phyloP scores from a whole-genome alignment of 2,888 invertebrate genomes.

The Sinodicranocentrus sp. region DNA sequence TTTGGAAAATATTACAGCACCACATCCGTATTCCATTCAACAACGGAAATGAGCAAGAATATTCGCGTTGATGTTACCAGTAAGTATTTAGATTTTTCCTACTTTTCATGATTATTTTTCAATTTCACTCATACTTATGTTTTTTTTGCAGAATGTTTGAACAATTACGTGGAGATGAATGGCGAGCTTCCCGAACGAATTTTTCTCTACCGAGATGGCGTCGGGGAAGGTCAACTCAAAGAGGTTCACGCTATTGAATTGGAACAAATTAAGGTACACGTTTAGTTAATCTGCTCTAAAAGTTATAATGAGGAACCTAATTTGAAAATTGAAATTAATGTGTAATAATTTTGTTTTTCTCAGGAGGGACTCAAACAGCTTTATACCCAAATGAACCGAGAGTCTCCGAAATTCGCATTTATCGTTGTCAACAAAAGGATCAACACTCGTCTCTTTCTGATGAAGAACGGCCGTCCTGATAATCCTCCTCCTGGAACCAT shows the following conservation, averaged over 20 bases:
- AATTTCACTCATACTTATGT: not conserved
- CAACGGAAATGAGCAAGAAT: slow-evolving; percentile 51
- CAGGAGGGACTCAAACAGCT: slow-evolving; percentile 41
- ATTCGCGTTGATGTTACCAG: slow-evolving; percentile 53
- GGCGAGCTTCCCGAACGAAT: slow-evolving; percentile 84
- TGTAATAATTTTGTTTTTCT: not conserved
- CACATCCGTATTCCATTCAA: slow-evolving; percentile 31
- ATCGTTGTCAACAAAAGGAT: slow-evolving; percentile 94
- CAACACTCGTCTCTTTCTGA: slow-evolving; percentile 79
- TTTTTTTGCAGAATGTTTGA: slow-evolving; percentile 79
- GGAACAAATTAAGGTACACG: slow-evolving; percentile 78
- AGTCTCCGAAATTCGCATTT: slow-evolving; percentile 82
- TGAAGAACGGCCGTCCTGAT: not conserved
- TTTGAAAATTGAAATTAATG: not conserved
- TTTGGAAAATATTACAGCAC: slow-evolving; percentile 65
- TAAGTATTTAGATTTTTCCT: slow-evolving; percentile 35
- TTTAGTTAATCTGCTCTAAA: not conserved
- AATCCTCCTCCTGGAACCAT: slow-evolving; percentile 91
- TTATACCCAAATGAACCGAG: slow-evolving; percentile 20
- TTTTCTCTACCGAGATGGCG: slow-evolving; percentile 93
- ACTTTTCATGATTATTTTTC: not conserved
- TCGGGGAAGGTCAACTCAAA: slow-evolving; percentile 93
- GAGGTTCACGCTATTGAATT: slow-evolving; percentile 89
- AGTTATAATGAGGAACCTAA: not conserved
- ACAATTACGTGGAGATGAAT: slow-evolving; percentile 81